phyloP scores from a whole-genome alignment of 2,888 invertebrate species.

The Pollenia griseotomentosa region DNA sequence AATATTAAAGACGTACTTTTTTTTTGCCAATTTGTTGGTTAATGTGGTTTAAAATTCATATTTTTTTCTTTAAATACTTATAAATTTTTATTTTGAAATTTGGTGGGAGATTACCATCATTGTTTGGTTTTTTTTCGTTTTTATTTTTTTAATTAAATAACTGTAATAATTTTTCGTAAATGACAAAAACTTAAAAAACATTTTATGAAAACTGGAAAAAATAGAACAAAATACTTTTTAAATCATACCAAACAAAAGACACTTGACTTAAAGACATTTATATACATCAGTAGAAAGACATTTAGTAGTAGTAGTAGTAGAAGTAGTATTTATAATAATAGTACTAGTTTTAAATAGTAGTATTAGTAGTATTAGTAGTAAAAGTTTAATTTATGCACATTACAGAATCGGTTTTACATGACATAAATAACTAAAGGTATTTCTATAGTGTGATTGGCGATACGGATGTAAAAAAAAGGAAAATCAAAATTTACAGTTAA shows the following conservation, averaged over 20 bases:
- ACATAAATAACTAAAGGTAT: slow-evolving; percentile 64
- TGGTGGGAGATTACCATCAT: slow-evolving; percentile 75
- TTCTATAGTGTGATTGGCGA: slow-evolving; percentile 61
- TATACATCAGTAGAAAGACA: slow-evolving; percentile 69
- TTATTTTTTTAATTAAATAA: not conserved
- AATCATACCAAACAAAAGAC: slow-evolving; percentile 35
- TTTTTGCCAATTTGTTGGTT: slow-evolving; percentile 34
- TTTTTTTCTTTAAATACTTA: not conserved
- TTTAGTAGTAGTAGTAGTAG: slow-evolving; percentile 54
- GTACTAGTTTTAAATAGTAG: slow-evolving; percentile 55
- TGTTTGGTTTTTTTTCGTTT: slow-evolving; percentile 47
- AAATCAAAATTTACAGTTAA: slow-evolving; percentile 4
- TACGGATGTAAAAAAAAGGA: slow-evolving; percentile 24
- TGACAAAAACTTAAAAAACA: slow-evolving; percentile 22
- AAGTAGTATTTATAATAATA: slow-evolving; percentile 20
- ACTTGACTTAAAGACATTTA: slow-evolving; percentile 48
- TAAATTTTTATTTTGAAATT: slow-evolving; percentile 55
- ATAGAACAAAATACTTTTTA: not conserved
- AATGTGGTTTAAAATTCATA: not conserved
- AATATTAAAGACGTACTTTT: slow-evolving; percentile 46
- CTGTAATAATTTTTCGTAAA: slow-evolving; percentile 3
- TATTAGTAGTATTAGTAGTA: slow-evolving; percentile 34
- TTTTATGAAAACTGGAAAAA: slow-evolving; percentile 19
- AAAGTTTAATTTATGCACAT: slow-evolving; percentile 55
- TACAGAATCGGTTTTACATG: slow-evolving; percentile 61